Conservation (phyloP, 2,797 vertebrate species). For the Bryconaethiops microstoma region DNA sequence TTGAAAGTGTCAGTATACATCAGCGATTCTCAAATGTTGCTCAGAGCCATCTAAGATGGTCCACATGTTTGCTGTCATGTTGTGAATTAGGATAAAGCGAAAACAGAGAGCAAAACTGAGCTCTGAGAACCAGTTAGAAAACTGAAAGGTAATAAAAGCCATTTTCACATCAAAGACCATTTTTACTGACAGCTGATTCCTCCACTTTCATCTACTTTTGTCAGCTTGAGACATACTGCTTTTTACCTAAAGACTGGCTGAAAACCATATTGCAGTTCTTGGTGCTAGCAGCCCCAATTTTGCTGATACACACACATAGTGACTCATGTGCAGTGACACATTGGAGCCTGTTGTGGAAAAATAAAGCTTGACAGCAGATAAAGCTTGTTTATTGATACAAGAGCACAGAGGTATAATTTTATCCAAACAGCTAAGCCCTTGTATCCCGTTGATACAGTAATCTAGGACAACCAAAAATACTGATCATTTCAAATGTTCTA, state of each 20-base stretch:
- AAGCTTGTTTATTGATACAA: neutral
- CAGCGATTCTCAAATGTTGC: neutral
- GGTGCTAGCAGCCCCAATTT: neutral
- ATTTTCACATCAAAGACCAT: neutral
- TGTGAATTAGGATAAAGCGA: neutral
- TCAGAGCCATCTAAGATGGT: no score
- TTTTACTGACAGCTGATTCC: neutral
- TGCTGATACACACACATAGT: neutral
- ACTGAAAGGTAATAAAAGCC: neutral
- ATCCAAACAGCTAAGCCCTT: neutral
- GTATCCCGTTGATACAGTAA: neutral
- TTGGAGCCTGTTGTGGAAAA: neutral
- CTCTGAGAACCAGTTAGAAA: neutral
- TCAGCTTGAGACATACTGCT: neutral
- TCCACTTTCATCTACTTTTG: neutral
- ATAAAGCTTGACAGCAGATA: neutral
- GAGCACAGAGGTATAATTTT: neutral
- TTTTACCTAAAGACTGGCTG: neutral
- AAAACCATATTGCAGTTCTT: neutral
- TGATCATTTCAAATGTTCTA: neutral
- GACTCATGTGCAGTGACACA: conserved; percentile 12
- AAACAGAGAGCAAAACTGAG: neutral
- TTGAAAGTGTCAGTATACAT: neutral
- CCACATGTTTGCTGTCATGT: neutral
- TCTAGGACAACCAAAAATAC: neutral